Conservation (phyloP, 2,888 invertebrate species). For the Trissonchulus sp. region DNA sequence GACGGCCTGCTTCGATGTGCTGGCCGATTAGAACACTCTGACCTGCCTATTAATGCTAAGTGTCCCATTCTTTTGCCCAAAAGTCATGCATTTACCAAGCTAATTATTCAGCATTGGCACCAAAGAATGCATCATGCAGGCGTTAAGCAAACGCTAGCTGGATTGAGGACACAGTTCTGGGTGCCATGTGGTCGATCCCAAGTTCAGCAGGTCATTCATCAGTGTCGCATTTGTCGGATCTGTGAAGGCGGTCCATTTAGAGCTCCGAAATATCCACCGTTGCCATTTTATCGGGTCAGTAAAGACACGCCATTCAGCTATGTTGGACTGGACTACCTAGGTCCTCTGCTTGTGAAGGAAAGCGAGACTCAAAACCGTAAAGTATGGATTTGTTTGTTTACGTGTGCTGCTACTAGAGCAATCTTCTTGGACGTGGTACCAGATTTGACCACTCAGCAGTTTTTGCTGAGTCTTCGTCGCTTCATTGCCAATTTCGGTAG, state of each 20-base stretch:
- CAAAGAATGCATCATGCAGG: neutral
- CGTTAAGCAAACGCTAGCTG: neutral
- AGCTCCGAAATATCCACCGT: neutral
- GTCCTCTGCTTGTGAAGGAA: neutral
- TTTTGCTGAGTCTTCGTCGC: too few relatives aligned
- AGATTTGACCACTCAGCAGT: too few relatives aligned
- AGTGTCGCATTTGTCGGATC: neutral
- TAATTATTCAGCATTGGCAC: neutral
- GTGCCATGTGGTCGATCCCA: neutral
- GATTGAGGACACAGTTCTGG: neutral
- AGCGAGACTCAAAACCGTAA: neutral
- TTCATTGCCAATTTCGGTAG: too few relatives aligned
- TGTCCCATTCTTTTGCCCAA: neutral
- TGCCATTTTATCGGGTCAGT: neutral
- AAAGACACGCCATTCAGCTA: neutral
- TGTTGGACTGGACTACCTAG: neutral
- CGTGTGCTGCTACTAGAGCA: slow-evolving; percentile 23
- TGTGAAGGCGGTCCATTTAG: neutral
- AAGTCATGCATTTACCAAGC: neutral
- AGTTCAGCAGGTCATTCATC: neutral
- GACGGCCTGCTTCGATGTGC: neutral
- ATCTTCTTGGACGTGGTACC: slow-evolving; percentile 24
- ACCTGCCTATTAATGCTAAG: neutral
- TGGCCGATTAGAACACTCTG: neutral
- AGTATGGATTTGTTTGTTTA: slow-evolving; percentile 27